These are phyloP conservation scores for Tylochromis polylepis DNA, from an alignment of 2,113 vertebrate species.

Conservation along the genomic window DNA sequence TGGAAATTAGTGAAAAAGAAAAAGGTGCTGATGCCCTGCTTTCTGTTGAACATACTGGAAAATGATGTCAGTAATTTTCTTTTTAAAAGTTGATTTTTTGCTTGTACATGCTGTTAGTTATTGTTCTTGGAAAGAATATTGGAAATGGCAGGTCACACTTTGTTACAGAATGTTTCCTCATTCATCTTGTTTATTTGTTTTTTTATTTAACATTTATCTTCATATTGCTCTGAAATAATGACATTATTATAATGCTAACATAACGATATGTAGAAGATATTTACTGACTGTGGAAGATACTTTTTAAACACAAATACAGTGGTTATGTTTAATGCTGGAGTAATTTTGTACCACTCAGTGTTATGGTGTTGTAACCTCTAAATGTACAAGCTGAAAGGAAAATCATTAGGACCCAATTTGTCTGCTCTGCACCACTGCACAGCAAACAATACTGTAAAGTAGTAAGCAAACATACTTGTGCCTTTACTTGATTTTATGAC, in stretches of 20 bases:
- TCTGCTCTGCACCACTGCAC: neutral
- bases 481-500: neutral
- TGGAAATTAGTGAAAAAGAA: neutral
- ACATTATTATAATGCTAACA: neutral
- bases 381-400: neutral
- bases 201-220: neutral
- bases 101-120: neutral
- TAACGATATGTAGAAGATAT: neutral
- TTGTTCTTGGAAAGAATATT: neutral
- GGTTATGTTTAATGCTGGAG: neutral
- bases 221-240: neutral
- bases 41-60: neutral
- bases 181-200: neutral
- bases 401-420: conserved; percentile 7
- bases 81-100: neutral
- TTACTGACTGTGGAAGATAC: neutral
- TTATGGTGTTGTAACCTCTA: neutral
- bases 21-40: neutral
- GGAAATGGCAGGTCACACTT: neutral
- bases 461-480: neutral
- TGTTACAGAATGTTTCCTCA: neutral
- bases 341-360: neutral
- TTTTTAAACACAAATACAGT: neutral
- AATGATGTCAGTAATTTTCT: neutral
- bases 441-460: neutral